phyloP scores from a whole-genome alignment of 2,797 vertebrate species.

The Acrocephalus scirpaceus region DNA sequence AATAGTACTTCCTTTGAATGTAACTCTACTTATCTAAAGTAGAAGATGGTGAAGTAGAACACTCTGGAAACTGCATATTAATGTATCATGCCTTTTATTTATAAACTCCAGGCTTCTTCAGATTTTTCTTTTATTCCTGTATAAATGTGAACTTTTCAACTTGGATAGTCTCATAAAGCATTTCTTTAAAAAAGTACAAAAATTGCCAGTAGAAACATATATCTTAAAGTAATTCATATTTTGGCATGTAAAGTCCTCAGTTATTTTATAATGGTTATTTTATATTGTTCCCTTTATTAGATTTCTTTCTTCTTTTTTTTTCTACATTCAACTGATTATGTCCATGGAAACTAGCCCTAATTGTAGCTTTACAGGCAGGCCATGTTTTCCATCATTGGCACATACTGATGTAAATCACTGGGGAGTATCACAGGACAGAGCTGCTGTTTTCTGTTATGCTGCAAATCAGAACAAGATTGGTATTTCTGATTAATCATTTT shows the following conservation, averaged over 20 bases:
- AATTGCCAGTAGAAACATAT: constrained; percentile 48
- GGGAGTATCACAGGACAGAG: constrained; percentile 68
- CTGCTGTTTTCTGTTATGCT: constrained; percentile 80
- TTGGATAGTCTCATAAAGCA: neutral
- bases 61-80: constrained; percentile 31
- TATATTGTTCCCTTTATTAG: constrained; percentile 50
- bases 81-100: constrained; percentile 49
- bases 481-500: constrained; percentile 78
- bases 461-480: constrained; percentile 78
- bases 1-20: neutral
- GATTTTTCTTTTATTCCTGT: constrained; percentile 58
- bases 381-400: constrained; percentile 82
- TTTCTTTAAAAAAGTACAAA: neutral
- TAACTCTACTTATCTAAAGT: constrained; percentile 9
- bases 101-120: constrained; percentile 50
- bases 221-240: constrained; percentile 46
- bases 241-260: constrained; percentile 45
- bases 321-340: constrained; percentile 70
- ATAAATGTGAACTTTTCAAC: constrained; percentile 76
- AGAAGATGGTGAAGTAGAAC: neutral
- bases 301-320: neutral
- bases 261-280: constrained; percentile 55
- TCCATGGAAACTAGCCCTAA: constrained; percentile 75
- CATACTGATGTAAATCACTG: constrained; percentile 76
- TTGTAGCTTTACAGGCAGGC: constrained; percentile 76